Conservation (phyloP, 2,888 invertebrate species). For the Melitaea athalia region DNA sequence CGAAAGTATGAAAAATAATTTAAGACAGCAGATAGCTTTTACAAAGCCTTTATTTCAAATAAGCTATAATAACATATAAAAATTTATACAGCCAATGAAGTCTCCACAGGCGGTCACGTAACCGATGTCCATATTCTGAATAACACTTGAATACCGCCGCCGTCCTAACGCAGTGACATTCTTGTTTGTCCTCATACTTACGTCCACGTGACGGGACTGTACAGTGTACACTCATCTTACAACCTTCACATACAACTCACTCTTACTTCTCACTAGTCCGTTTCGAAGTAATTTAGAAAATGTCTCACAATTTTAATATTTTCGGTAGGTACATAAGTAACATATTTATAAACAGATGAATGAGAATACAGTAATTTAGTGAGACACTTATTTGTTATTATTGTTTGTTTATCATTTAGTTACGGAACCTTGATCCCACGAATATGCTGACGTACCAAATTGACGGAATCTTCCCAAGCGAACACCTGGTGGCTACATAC, state of each 20-base stretch:
- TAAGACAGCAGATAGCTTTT: not conserved
- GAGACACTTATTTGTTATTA: too few relatives aligned
- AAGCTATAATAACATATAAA: not conserved
- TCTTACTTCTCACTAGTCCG: conserved; percentile 13
- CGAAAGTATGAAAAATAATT: too few relatives aligned
- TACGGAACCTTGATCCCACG: too few relatives aligned
- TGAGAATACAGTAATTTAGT: too few relatives aligned
- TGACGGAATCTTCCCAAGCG: too few relatives aligned
- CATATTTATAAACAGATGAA: too few relatives aligned
- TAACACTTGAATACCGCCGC: conserved; percentile 69
- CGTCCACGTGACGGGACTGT: conserved; percentile 66
- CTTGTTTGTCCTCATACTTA: conserved; percentile 52
- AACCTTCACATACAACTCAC: conserved; percentile 28
- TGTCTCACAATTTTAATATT: conserved; percentile 8
- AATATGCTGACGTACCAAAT: too few relatives aligned
- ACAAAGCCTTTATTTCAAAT: not conserved
- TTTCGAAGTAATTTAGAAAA: conserved; percentile 13
- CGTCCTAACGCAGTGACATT: conserved; percentile 68
- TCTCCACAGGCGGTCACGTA: conserved; percentile 62
- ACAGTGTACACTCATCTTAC: conserved; percentile 17
- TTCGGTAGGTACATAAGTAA: not conserved
- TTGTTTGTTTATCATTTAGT: too few relatives aligned
- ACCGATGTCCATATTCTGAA: conserved; percentile 75
- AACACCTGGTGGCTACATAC: too few relatives aligned
- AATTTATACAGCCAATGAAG: conserved; percentile 37